Evolutionary conservation across 2,888 invertebrate species (phyloP).

Genomic region (Disparrhopalites patrizii): DNA sequence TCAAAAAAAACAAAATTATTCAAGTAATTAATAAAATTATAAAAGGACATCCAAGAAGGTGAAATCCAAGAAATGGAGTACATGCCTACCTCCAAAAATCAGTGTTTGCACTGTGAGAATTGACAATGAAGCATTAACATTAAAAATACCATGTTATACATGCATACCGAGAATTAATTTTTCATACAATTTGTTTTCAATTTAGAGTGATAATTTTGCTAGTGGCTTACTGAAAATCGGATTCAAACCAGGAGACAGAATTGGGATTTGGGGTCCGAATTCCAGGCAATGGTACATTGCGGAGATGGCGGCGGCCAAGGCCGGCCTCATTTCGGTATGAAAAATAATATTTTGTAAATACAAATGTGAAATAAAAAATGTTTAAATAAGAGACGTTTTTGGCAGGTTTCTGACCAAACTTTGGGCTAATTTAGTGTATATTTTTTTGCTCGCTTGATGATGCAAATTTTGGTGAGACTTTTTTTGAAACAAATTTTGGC

Average conservation of each 20-base stretch:
- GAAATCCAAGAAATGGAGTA: too few species aligned
- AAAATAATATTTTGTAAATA: too few species aligned
- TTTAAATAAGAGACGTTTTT: too few species aligned
- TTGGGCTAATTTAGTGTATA: neutral
- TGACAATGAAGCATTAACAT: too few species aligned
- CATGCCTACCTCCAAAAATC: too few species aligned
- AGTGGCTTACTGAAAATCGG: conserved; percentile 68
- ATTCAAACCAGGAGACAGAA: conserved; percentile 64
- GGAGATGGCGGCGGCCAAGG: conserved; percentile 66
- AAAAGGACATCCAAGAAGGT: neutral
- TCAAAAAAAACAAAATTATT: neutral
- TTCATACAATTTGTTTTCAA: too few species aligned
- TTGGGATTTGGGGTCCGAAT: conserved; percentile 79
- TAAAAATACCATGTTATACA: neutral
- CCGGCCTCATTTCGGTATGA: conserved; percentile 66
- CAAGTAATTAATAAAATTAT: neutral
- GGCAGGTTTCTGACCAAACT: too few species aligned
- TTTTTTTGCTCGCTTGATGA: neutral
- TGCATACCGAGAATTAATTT: too few species aligned
- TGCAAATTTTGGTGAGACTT: too few species aligned
- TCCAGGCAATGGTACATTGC: conserved; percentile 68
- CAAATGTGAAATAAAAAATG: too few species aligned
- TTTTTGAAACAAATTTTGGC: neutral
- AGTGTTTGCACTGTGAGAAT: too few species aligned
- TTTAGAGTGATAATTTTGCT: conserved; percentile 65